Evolutionary conservation across 1,140 invertebrate genomes (phyloP), one percentile per base, ranked within the genome.

Genomic region (Eumeta japonica): DNA sequence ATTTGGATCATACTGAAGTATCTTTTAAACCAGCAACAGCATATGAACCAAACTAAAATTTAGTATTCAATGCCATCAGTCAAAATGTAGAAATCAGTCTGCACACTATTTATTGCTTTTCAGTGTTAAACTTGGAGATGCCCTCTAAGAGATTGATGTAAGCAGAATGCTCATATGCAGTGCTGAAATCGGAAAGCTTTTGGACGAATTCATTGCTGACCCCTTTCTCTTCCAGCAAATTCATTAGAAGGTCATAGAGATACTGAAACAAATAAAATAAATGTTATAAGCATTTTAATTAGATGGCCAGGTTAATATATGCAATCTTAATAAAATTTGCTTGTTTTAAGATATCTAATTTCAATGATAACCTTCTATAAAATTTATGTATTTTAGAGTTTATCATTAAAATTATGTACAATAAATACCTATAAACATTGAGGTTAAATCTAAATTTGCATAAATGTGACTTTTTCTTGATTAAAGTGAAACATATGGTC

Each of bases 221-320:
- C 16, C 93, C 93, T 55, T 94, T 91, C 57, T 97, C 93, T 62
- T 96, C 92, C 34, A 97, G 77, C 40, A 91, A 81, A 56, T 95
- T 94, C 88, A 97, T 91, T 28, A 97, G 73, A 13, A 96, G 78
- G 66, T 97, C 94, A 60, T 97, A 97, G 15, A 97, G 73, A 59
- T 93, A 92, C 90, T 93, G 76, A 10, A 84, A 84, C 55, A 68
- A 48, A 62, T 52, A 43, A 54, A 50, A 35, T 50, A 53, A 35
- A 35, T 42, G 37, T 37, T 44, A 48, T 29, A 19, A 44, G 16
- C 24, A 39, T n/a, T n/a, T n/a, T n/a, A n/a, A n/a, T n/a, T n/a
- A n/a, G n/a, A n/a, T n/a, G n/a, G n/a, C n/a, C n/a, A n/a, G n/a
- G n/a, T n/a, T n/a, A 39, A 42, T 35, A 40, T 18, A 33, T 18